phyloP scores from a whole-genome alignment of 2,797 vertebrate species.

The Anomalospiza imberbis region DNA sequence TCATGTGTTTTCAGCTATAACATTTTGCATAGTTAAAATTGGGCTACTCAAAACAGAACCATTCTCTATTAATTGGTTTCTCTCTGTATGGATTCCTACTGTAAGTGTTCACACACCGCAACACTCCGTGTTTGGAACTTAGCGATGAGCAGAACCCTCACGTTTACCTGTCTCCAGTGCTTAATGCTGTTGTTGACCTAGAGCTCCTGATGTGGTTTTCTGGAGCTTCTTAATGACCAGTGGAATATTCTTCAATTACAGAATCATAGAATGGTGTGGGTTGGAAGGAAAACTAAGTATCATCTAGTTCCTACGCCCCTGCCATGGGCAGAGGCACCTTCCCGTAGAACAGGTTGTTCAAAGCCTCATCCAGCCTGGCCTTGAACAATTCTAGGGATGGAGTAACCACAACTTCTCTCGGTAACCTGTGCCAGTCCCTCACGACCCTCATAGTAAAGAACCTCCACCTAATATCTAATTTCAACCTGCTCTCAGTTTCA shows the following conservation, averaged over 20 bases:
- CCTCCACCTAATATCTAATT: background rate
- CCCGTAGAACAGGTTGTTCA: background rate
- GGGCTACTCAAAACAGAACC: background rate
- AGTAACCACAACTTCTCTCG: background rate
- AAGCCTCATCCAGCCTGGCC: background rate
- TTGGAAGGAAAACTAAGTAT: background rate
- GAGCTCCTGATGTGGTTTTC: background rate
- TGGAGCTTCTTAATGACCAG: background rate
- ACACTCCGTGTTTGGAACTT: background rate
- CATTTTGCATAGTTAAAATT: background rate
- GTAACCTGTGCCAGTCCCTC: background rate
- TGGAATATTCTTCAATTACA: background rate
- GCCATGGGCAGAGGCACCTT: background rate
- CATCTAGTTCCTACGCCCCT: background rate
- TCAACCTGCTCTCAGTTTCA: background rate
- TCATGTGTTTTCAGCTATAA: background rate
- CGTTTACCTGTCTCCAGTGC: fast-evolving
- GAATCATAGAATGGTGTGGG: background rate
- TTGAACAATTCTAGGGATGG: background rate
- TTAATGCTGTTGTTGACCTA: background rate
- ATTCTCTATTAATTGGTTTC: background rate
- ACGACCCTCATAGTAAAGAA: background rate
- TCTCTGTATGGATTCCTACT: background rate
- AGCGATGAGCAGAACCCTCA: fast-evolving
- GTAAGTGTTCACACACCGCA: fast-evolving